Conservation (phyloP, 2,797 vertebrate genomes). For the Macropodus opercularis region DNA sequence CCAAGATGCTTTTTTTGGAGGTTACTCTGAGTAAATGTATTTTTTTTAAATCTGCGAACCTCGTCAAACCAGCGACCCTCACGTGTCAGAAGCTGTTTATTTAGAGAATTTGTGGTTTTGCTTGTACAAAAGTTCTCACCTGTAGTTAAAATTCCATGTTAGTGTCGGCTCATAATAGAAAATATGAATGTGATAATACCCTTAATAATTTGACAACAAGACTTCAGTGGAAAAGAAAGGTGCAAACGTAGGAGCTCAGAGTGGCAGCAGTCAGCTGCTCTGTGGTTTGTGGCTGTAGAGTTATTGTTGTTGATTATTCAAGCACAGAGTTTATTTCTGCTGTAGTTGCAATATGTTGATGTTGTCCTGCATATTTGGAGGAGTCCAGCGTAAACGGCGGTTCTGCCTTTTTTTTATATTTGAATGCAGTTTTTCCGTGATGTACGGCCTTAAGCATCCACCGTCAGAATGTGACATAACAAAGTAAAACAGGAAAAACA, state of each 20-base stretch:
- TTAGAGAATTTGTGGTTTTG: neutral
- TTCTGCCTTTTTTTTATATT: too few relatives aligned
- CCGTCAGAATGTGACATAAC: too few relatives aligned
- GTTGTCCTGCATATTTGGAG: too few relatives aligned
- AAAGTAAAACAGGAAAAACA: too few relatives aligned
- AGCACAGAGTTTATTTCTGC: too few relatives aligned
- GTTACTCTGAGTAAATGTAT: conserved; percentile 35
- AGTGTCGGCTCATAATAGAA: neutral
- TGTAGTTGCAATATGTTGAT: too few relatives aligned
- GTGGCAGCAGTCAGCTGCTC: too few relatives aligned
- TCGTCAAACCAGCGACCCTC: conserved; percentile 36
- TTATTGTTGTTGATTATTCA: too few relatives aligned
- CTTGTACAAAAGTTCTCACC: neutral
- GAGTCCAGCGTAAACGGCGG: too few relatives aligned
- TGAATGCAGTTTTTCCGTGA: too few relatives aligned
- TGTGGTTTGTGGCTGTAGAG: neutral
- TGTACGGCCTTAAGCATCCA: too few relatives aligned
- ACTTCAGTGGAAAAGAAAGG: neutral
- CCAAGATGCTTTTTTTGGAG: conserved; percentile 23
- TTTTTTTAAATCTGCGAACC: too few relatives aligned
- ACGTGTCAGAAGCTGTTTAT: conserved; percentile 28
- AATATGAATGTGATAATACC: neutral
- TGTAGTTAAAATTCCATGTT: neutral
- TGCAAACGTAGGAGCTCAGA: neutral
- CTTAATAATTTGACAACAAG: neutral